phyloP scores from a whole-genome alignment of 1,140 invertebrate species.

The Bombus superbus region DNA sequence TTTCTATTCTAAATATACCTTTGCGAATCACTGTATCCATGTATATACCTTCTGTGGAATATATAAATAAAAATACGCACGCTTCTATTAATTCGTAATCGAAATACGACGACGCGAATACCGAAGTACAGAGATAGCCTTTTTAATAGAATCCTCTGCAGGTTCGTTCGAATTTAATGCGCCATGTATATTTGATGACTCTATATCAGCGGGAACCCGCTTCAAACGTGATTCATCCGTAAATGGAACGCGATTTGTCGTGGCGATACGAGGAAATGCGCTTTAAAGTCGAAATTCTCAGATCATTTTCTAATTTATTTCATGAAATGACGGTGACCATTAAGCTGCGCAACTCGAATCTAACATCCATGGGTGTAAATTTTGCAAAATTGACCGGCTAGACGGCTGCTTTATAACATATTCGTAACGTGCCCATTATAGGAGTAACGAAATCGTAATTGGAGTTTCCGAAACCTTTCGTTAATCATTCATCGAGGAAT shows the following conservation, averaged over 20 bases:
- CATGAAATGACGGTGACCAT: not conserved
- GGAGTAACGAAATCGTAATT: not conserved
- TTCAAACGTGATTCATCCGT: not conserved
- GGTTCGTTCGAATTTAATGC: not conserved
- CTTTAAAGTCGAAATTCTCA: conserved; percentile 3
- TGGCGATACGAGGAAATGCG: not conserved
- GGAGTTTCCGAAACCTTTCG: not conserved
- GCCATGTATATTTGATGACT: not conserved
- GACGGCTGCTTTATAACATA: no score
- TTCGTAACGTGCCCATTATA: not conserved
- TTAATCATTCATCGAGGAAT: not conserved
- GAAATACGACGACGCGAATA: no score
- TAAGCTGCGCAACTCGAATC: not conserved
- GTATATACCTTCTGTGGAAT: not conserved
- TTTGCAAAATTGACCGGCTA: not conserved
- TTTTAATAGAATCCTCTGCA: not conserved
- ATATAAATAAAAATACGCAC: not conserved
- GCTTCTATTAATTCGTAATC: not conserved
- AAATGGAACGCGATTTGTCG: not conserved
- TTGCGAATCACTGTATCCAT: not conserved
- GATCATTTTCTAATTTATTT: not conserved
- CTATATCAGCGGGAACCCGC: not conserved
- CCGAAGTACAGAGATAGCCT: not conserved
- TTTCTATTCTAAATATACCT: no score
- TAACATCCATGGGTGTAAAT: not conserved